phyloP scores from a whole-genome alignment of 2,797 vertebrate species.

The Peromyscus eremicus region DNA sequence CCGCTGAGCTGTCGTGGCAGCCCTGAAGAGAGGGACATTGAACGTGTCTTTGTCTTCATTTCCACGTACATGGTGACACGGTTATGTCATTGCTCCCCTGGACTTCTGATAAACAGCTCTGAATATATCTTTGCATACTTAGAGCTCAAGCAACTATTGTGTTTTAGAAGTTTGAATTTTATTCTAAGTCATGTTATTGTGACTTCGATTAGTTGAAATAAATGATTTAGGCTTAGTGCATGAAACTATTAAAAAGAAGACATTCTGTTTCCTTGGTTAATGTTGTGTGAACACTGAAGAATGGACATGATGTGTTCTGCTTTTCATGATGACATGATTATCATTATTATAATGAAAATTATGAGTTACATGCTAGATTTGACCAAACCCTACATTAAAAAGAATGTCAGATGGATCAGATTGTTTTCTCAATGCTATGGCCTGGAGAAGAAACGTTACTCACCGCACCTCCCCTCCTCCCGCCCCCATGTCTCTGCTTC shows the following conservation, averaged over 20 bases:
- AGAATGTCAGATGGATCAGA: neutral
- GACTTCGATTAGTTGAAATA: conserved; percentile 26
- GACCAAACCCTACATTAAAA: conserved; percentile 29
- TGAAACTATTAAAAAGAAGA: conserved; percentile 44
- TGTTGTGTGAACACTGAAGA: conserved; percentile 39
- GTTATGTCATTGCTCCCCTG: neutral
- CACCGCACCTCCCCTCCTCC: too few species aligned
- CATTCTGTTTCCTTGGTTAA: conserved; percentile 28
- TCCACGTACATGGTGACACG: neutral
- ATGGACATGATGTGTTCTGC: neutral
- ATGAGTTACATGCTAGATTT: neutral
- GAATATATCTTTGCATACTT: conserved; percentile 1
- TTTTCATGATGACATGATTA: neutral
- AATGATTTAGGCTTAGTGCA: neutral
- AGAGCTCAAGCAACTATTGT: neutral
- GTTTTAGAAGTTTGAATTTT: conserved; percentile 60
- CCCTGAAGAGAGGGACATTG: neutral
- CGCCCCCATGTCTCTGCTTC: neutral
- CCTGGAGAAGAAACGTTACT: neutral
- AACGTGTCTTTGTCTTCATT: neutral
- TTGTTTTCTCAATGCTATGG: neutral
- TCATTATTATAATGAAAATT: neutral
- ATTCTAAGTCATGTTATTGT: conserved; percentile 38
- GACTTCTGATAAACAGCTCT: conserved; percentile 6
- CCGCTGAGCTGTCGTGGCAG: neutral